Conservation (phyloP, 2,113 vertebrate species). For the Gobio gobio region DNA sequence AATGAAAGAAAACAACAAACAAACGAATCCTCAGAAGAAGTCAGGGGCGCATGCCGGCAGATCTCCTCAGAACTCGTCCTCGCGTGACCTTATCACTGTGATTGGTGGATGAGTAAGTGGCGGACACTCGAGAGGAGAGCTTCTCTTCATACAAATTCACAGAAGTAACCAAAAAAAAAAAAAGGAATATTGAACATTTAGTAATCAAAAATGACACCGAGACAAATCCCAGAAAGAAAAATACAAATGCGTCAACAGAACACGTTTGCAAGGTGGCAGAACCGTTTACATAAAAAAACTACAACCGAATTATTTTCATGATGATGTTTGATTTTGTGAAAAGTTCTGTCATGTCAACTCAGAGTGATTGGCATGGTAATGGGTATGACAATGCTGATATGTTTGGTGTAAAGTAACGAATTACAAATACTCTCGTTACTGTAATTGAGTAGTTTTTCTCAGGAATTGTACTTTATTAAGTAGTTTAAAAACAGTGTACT, state of each 20-base stretch:
- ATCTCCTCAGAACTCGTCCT: conserved; percentile 12
- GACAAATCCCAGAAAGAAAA: too few species aligned
- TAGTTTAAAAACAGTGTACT: too few species aligned
- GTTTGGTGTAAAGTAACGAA: too few species aligned
- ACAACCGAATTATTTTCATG: background rate
- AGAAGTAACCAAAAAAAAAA: background rate
- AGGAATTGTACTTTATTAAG: too few species aligned
- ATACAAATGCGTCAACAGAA: background rate
- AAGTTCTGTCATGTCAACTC: too few species aligned
- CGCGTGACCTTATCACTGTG: conserved; percentile 6
- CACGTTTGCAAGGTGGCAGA: background rate
- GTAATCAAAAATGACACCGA: background rate
- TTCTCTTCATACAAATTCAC: conserved; percentile 8
- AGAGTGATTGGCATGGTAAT: too few species aligned
- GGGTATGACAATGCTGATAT: too few species aligned
- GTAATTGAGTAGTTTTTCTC: too few species aligned
- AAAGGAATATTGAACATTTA: background rate
- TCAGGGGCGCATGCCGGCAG: conserved; percentile 9
- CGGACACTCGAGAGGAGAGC: background rate
- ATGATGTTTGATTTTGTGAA: too few species aligned
- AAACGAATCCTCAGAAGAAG: conserved; percentile 38
- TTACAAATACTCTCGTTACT: too few species aligned
- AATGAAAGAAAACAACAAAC: conserved; percentile 55
- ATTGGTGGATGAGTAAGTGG: background rate
- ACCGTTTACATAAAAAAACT: background rate